phyloP scores from a whole-genome alignment of 2,888 invertebrate genomes.

The Muscina levida region DNA sequence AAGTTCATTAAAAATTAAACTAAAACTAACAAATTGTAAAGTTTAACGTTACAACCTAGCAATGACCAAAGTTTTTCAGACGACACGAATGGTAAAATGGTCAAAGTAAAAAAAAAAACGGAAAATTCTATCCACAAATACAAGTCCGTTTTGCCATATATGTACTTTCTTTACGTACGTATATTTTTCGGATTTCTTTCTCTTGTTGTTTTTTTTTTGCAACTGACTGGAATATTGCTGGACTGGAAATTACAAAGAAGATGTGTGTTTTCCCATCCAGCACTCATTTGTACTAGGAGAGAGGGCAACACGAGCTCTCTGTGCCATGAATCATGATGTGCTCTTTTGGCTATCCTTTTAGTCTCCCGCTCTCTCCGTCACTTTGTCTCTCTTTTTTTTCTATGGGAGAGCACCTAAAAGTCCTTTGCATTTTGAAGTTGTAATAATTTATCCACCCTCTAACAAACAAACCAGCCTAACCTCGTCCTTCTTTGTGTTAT shows the following conservation, averaged over 20 bases:
- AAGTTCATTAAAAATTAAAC: conserved; percentile 26
- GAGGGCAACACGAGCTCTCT: not conserved
- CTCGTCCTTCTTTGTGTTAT: not conserved
- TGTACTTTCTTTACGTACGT: no score
- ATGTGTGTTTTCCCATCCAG: not conserved
- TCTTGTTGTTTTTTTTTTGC: not conserved
- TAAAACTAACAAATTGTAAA: conserved; percentile 8
- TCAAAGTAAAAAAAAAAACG: no score
- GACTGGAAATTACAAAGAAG: conserved; percentile 16
- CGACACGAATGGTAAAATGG: no score
- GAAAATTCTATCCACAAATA: no score
- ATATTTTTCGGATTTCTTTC: no score
- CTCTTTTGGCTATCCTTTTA: no score
- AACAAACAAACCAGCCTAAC: not conserved
- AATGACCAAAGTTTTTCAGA: no score
- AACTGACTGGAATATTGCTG: conserved; percentile 20
- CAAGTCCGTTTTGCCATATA: no score
- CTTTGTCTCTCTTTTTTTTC: not conserved
- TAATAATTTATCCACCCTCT: conserved; percentile 9
- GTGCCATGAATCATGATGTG: no score
- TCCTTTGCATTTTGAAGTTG: conserved; percentile 11
- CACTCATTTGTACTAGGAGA: not conserved
- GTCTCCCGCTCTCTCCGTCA: not conserved
- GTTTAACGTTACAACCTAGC: no score
- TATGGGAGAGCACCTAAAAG: not conserved